phyloP scores from a whole-genome alignment of 1,140 invertebrate genomes.

The Tribolium madens region DNA sequence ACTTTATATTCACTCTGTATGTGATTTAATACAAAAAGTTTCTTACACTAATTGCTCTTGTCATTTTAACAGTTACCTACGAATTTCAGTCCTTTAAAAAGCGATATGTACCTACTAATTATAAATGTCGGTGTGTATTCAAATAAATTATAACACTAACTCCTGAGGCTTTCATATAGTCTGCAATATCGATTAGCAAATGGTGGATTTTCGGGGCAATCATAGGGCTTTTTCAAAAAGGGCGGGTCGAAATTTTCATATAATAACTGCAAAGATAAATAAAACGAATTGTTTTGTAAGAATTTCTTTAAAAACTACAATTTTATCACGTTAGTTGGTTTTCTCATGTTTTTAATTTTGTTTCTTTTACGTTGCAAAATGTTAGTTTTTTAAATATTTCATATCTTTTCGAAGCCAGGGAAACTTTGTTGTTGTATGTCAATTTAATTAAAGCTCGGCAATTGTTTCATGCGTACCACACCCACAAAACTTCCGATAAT shows the following conservation, averaged over 20 bases:
- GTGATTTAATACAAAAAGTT: not conserved
- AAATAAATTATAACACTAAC: not conserved
- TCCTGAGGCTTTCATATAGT: not conserved
- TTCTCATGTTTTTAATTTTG: not conserved
- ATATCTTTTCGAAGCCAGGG: too few species aligned
- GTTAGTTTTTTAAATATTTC: not conserved
- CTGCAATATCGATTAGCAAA: not conserved
- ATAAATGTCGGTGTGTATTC: not conserved
- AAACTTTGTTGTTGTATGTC: not conserved
- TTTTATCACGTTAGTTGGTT: not conserved
- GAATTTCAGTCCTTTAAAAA: not conserved
- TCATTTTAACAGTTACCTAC: not conserved
- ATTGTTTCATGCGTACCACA: not conserved
- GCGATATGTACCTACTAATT: not conserved
- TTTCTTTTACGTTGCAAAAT: not conserved
- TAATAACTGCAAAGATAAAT: not conserved
- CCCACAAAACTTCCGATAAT: constrained; percentile 12
- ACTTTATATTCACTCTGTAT: too few species aligned
- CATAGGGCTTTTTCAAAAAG: not conserved
- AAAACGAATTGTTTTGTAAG: not conserved
- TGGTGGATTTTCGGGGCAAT: not conserved
- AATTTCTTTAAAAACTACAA: not conserved
- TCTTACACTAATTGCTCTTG: not conserved
- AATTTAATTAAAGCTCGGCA: not conserved
- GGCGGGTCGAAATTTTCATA: not conserved